Base-by-base conservation (phyloP, 2,113 vertebrate species). In the Pipa parva region DNA sequence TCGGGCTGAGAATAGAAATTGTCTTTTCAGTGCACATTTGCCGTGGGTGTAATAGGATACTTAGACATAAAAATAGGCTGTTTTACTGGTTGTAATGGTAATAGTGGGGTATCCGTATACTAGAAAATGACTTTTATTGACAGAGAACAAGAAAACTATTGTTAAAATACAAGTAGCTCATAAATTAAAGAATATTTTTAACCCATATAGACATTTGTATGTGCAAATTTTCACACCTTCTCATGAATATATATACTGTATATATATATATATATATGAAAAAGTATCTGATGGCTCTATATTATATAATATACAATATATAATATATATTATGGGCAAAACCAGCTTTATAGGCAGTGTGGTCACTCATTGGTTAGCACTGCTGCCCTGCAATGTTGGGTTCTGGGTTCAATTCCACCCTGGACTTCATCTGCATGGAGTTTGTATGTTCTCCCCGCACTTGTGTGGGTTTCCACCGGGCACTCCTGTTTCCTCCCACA, bases 61-160 rank as follows among this genome's bases (percentile, higher is more conserved):
- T 46, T n/a, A 42, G 42, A 67, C 25, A 58, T 5, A 67, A 36
- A n/a, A 22, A 55, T 59, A 42, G 49, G 33, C 18, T 42, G 65
- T 42, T 63, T 63, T 7, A 7, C 31, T 54, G 48, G 59, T 54
- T 70, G 36, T 42, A 70, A 45, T 54, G 20, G 57, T 61, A 50
- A 45, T 61, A 37, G 54, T 31, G 11, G 45, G 8, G 54, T 33
- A 69, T 54, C 31, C 33, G 9, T n/a, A 33, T 61, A 15, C 39
- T 29, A 24, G n/a, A 10, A 54, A 52, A 69, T 54, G 21, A 27
- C 31, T 42, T 33, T 52, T 52, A 52, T 26, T 37, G 4, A 21
- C 22, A 45, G 51, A 59, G 39, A 42, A 39, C 13, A 39, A 12
- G 36, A 13, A 39, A 39, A 39, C 36, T 39, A 39, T 18, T 42